Percentiles rank a stretch among this genome's conserved stretches.
phyloP scores from a whole-genome alignment of 1,140 invertebrate species.

The Bombus breviceps region DNA sequence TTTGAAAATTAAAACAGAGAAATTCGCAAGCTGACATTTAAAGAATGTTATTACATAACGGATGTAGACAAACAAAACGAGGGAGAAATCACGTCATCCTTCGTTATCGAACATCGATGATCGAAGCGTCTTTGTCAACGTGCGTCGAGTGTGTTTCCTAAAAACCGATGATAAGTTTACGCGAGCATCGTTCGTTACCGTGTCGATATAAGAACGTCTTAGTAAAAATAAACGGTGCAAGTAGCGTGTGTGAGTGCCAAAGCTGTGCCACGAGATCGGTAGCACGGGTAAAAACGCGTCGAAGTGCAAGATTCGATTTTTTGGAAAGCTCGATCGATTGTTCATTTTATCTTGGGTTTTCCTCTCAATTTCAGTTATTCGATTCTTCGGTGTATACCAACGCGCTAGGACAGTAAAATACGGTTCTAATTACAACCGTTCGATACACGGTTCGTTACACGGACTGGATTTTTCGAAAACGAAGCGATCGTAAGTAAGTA shows the following conservation, averaged over 20 bases:
- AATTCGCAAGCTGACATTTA: no score
- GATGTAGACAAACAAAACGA: neutral
- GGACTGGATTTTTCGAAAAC: no score
- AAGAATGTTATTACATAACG: no score
- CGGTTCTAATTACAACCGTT: no score
- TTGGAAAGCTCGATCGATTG: neutral
- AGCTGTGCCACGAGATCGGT: neutral
- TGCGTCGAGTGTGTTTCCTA: neutral
- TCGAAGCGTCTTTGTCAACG: neutral
- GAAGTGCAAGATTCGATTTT: neutral
- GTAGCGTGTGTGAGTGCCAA: constrained; percentile 47
- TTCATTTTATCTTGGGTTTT: neutral
- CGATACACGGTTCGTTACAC: no score
- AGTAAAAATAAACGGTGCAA: constrained; percentile 30
- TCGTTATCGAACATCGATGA: neutral
- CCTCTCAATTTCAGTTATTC: neutral
- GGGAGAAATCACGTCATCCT: neutral
- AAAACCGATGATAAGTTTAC: neutral
- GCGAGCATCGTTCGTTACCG: constrained; percentile 12
- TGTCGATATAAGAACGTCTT: neutral
- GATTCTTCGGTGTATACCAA: neutral
- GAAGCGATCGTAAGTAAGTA: neutral
- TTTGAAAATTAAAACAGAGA: no score
- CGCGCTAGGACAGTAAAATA: neutral
- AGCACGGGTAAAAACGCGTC: neutral